Base-by-base conservation (phyloP, 2,113 vertebrate species). In the Bufo bufo region DNA sequence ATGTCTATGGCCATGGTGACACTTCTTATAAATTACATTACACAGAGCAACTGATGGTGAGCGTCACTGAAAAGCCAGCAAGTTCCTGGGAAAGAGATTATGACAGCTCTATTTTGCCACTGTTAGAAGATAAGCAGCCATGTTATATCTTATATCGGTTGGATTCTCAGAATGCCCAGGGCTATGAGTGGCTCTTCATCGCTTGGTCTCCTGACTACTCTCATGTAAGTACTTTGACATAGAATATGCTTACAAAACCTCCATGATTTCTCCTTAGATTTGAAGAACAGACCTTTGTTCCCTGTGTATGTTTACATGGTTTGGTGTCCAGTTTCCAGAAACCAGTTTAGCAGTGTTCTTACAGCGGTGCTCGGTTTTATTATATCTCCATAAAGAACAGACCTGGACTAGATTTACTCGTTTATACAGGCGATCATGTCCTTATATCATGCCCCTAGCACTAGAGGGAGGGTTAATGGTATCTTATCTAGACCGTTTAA, bases 101-200 rank as follows among this genome's bases (percentile, higher is more conserved):
- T 11, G 97, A 99, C 77, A 89, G 94, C 59, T 94, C 96, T 81
- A 91, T 99, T 86, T 94, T 99, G 87, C 95, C 98, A 10, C 93
- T 97, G 82, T 94, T 99, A 43, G 96, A 99, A 88, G 96, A 98
- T 75, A 96, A 94, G 17, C 90, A 97, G 69, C 98, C 98, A 0
- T 97, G 97, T 90, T 99, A 99, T 74, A 90, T 99, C 91, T 94
- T 99, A 61, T 99, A 97, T 92, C 96, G 98, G 87, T 92, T 99
- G 94, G 98, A 99, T 93, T 97, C 98, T 87, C 94, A 94, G 83
- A 99, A 99, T 93, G 97, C 96, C 91, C 97, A 98, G 93, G 98
- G 98, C 85, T 96, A 96, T 75, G 98, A 99, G 90, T 99, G 98
- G 98, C 91, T 99, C 92, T 98, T 99, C 91, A 96, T 99, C 92